phyloP scores from a whole-genome alignment of 2,113 vertebrate species.

The Eurystomus gularis region DNA sequence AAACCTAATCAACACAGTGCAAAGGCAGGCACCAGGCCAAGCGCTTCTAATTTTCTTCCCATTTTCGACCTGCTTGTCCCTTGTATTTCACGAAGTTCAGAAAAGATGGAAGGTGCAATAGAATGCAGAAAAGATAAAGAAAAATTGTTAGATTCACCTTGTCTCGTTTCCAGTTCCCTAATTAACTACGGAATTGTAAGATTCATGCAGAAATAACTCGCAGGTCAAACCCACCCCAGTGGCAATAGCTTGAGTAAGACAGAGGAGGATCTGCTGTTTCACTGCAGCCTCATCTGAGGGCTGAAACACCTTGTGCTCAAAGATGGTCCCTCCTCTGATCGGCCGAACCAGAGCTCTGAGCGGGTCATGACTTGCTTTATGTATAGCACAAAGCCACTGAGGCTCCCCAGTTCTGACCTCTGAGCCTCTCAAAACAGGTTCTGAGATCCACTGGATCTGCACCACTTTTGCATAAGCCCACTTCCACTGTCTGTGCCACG shows the following conservation, averaged over 20 bases:
- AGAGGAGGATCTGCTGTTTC: neutral
- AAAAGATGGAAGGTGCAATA: neutral
- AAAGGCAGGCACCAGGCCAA: conserved; percentile 55
- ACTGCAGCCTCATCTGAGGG: neutral
- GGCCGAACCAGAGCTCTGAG: neutral
- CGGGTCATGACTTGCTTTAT: no score
- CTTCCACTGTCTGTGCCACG: neutral
- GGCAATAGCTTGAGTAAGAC: accelerated
- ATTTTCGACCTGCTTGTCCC: neutral
- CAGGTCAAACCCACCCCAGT: neutral
- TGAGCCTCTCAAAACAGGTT: neutral
- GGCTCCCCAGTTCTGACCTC: neutral
- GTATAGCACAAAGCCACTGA: accelerated
- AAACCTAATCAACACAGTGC: conserved; percentile 46
- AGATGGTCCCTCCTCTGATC: neutral
- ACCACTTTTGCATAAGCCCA: accelerated
- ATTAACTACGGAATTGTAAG: neutral
- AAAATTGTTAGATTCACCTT: neutral
- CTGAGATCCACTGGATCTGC: neutral
- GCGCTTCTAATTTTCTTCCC: neutral
- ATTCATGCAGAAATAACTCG: neutral
- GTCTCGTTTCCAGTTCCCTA: neutral
- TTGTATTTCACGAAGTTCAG: neutral
- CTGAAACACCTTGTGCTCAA: neutral
- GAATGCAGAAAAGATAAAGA: neutral